Percentiles rank a stretch among this genome's conserved stretches.
These are phyloP conservation scores for Vireo griseus DNA, from an alignment of 2,797 vertebrate species.

Conservation along the genomic window DNA sequence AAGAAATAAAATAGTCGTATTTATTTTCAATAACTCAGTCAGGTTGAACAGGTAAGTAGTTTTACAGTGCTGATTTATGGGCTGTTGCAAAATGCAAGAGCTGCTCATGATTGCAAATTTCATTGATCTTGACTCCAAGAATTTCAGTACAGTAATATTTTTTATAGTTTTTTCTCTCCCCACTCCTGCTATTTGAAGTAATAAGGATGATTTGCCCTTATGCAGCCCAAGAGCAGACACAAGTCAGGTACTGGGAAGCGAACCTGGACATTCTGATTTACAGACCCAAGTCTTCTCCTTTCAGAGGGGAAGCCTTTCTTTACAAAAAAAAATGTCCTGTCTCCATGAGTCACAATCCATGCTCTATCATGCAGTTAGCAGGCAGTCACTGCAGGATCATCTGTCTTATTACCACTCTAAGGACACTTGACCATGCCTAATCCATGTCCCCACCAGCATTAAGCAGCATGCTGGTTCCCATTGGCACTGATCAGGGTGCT, in stretches of 20 bases:
- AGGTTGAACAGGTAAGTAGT: neutral
- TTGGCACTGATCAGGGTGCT: neutral
- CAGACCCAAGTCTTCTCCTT: neutral
- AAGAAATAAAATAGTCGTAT: neutral
- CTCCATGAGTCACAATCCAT: neutral
- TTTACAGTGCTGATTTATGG: slow-evolving; percentile 20
- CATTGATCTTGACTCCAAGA: slow-evolving; percentile 13
- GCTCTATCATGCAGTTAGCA: neutral
- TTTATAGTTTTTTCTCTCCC: neutral
- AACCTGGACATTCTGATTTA: neutral
- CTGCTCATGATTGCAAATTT: slow-evolving; percentile 17
- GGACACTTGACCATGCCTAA: neutral
- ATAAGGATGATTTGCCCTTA: neutral
- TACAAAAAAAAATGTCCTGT: neutral
- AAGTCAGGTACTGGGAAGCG: neutral
- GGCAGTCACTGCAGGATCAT: neutral
- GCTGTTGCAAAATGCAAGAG: slow-evolving; percentile 14
- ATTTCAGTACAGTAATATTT: neutral
- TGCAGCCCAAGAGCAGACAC: neutral
- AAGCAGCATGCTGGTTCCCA: neutral
- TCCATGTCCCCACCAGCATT: neutral
- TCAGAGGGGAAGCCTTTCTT: neutral
- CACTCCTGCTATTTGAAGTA: neutral
- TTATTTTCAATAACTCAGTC: slow-evolving; percentile 24
- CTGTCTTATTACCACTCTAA: neutral